Percentiles rank a stretch among this genome's conserved stretches.
Evolutionary conservation across 2,888 invertebrate species (phyloP).

Genomic region (Adelognathus sp.): DNA sequence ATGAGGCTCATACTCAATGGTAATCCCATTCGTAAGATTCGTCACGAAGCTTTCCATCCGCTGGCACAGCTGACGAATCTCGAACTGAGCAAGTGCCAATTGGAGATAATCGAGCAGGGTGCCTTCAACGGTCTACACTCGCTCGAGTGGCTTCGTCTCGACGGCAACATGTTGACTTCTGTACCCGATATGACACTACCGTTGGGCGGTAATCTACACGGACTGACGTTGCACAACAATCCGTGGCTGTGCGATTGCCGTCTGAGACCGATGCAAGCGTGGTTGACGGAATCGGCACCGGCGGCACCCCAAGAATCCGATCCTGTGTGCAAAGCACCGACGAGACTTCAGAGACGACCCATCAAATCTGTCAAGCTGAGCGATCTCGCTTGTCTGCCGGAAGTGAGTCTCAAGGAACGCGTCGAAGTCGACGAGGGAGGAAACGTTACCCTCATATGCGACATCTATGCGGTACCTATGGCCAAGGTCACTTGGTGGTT

Average conservation of each 20-base stretch:
- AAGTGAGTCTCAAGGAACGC: conserved; percentile 88
- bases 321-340: conserved; percentile 89
- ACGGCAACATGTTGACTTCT: conserved; percentile 90
- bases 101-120: conserved; percentile 89
- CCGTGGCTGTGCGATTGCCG: conserved; percentile 95
- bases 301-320: conserved; percentile 90
- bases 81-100: conserved; percentile 91
- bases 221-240: conserved; percentile 92
- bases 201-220: conserved; percentile 89
- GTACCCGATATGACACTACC: conserved; percentile 80
- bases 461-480: conserved; percentile 91
- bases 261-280: conserved; percentile 88
- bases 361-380: conserved; percentile 86
- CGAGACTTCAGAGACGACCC: conserved; percentile 85
- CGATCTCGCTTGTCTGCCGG: conserved; percentile 92
- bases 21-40: conserved; percentile 90
- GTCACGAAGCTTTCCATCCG: conserved; percentile 88
- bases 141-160: conserved; percentile 92
- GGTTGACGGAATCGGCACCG: conserved; percentile 86
- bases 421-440: conserved; percentile 91
- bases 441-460: conserved; percentile 91
- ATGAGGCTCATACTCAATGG: conserved; percentile 92
- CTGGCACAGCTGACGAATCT: conserved; percentile 90
- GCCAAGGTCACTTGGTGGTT: conserved; percentile 92
- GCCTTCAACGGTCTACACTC: conserved; percentile 91